Evolutionary conservation across 2,888 invertebrate genomes (phyloP).

Genomic region (Agapostemon virescens): DNA sequence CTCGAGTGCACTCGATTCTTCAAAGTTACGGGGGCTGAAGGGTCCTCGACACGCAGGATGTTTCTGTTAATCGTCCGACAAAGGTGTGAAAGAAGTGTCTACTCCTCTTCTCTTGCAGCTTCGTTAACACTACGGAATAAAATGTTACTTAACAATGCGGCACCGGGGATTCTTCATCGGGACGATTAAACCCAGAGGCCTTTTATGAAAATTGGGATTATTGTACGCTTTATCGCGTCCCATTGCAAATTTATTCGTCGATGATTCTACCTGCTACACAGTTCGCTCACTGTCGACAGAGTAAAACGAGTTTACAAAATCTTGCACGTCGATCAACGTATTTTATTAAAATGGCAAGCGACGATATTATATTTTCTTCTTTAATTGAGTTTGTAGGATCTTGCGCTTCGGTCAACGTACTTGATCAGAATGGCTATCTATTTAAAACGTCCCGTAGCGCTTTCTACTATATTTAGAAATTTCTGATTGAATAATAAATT

Average conservation of each 20-base stretch:
- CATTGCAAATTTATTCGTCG: background rate
- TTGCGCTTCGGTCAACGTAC: too few species aligned
- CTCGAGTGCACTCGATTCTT: constrained; percentile 25
- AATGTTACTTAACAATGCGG: background rate
- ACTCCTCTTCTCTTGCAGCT: background rate
- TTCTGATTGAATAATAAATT: too few species aligned
- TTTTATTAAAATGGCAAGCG: background rate
- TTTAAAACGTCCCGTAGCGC: background rate
- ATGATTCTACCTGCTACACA: background rate
- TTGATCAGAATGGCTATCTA: too few species aligned
- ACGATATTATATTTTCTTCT: background rate
- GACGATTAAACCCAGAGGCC: background rate
- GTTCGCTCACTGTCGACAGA: too few species aligned
- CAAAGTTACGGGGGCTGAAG: constrained; percentile 25
- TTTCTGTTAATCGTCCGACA: constrained; percentile 39
- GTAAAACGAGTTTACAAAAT: background rate
- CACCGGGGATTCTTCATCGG: background rate
- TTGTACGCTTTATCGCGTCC: background rate
- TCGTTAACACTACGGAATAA: constrained; percentile 10
- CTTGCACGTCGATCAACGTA: background rate
- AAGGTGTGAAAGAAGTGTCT: constrained; percentile 42
- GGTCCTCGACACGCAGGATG: constrained; percentile 34
- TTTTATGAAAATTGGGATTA: constrained; percentile 2
- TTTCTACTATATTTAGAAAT: background rate
- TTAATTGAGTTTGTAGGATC: too few species aligned